Percentiles rank a stretch among this genome's conserved stretches.
phyloP scores from a whole-genome alignment of 1,140 invertebrate genomes.

The Liolophura sinensis region DNA sequence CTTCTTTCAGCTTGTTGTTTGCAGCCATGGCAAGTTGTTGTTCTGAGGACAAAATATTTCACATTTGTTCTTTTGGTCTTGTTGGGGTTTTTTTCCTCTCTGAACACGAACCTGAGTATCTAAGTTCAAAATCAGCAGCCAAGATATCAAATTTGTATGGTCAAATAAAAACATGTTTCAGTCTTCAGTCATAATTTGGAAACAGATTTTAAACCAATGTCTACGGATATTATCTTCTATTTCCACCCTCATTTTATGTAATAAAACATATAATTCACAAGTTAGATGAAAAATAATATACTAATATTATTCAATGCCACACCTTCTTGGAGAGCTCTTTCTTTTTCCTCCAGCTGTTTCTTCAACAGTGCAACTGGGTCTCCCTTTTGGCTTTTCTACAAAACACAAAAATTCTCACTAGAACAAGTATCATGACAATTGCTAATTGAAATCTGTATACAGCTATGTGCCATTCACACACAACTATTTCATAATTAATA shows the following conservation, averaged over 20 bases:
- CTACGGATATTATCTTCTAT: neutral
- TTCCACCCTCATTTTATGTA: neutral
- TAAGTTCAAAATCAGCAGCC: no score
- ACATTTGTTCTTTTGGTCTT: no score
- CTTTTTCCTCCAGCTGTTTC: conserved; percentile 71
- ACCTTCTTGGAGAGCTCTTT: conserved; percentile 55
- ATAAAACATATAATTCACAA: neutral
- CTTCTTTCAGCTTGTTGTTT: conserved; percentile 67
- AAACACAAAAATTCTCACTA: conserved; percentile 17
- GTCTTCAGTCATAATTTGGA: neutral
- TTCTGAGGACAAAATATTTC: conserved; percentile 29
- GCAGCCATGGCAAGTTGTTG: conserved; percentile 42
- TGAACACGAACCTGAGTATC: no score
- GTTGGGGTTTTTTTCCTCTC: no score
- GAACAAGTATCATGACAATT: neutral
- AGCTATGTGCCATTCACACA: no score
- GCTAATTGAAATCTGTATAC: no score
- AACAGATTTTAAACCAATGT: no score
- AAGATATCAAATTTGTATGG: no score
- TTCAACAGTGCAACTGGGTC: conserved; percentile 83
- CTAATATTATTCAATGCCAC: conserved; percentile 16
- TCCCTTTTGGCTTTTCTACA: conserved; percentile 69
- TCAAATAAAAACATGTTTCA: neutral
- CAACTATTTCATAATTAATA: no score
- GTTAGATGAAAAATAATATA: conserved; percentile 5